phyloP scores from a whole-genome alignment of 2,797 vertebrate species.

The Lacerta agilis region DNA sequence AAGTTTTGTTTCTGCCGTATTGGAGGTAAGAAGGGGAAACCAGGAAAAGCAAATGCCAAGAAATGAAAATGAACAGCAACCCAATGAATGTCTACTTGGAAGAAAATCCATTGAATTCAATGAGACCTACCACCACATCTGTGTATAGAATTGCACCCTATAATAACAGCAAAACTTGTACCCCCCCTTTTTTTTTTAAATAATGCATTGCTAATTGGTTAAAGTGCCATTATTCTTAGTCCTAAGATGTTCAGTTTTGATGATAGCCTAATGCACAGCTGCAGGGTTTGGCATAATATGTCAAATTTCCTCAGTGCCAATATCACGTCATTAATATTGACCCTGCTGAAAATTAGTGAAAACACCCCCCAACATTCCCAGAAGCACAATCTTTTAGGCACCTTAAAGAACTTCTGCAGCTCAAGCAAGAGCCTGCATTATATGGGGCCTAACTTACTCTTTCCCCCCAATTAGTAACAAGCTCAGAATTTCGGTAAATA shows the following conservation, averaged over 20 bases:
- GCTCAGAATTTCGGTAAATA: not conserved
- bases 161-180: not conserved
- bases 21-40: not conserved
- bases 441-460: not conserved
- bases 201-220: not conserved
- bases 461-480: not conserved
- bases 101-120: not conserved
- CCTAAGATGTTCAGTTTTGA: not conserved
- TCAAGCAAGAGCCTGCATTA: not conserved
- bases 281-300: not conserved
- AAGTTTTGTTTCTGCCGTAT: not conserved
- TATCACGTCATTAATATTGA: not conserved
- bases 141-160: not conserved
- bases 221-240: not conserved
- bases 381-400: not conserved
- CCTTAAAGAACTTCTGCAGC: not conserved
- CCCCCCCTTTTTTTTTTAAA: not conserved
- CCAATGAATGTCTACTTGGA: not conserved
- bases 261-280: not conserved
- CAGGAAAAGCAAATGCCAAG: not conserved
- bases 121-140: not conserved
- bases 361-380: not conserved
- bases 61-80: not conserved
- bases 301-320: not conserved
- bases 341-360: not conserved